A percentile compares a stretch with the other conserved stretches of the same genome.
These are phyloP conservation scores for Protonibea diacanthus DNA, from an alignment of 2,797 vertebrate genomes.

Conservation along the genomic window DNA sequence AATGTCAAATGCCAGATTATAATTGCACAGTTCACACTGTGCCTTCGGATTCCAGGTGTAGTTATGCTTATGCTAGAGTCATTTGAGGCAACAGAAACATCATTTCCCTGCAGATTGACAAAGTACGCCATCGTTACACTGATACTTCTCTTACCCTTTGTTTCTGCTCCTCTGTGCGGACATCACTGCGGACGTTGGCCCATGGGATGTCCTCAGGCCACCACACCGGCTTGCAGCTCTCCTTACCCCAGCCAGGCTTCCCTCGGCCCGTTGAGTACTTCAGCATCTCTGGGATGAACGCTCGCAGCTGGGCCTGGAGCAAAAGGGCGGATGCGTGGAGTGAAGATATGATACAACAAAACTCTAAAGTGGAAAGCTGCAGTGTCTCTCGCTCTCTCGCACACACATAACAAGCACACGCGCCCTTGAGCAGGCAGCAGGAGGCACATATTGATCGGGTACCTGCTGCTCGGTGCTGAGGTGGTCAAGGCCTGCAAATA, in stretches of 20 bases:
- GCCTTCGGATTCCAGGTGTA: neutral
- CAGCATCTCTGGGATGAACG: constrained; percentile 99
- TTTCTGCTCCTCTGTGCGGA: constrained; percentile 98
- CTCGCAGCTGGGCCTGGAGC: constrained; percentile 94
- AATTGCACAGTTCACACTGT: neutral
- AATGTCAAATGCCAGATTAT: neutral
- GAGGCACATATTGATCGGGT: constrained; percentile 70
- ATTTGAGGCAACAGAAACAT: neutral
- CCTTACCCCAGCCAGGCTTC: constrained; percentile 99
- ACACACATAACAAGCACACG: constrained; percentile 4
- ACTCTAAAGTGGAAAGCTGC: constrained; percentile 25
- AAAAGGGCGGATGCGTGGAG: neutral
- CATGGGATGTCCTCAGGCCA: constrained; percentile 99
- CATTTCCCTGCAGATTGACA: neutral
- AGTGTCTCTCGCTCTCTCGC: constrained; percentile 19
- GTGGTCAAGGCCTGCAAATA: constrained; percentile 70
- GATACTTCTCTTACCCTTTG: constrained; percentile 87
- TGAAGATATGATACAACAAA: constrained; percentile 9
- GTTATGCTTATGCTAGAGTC: neutral
- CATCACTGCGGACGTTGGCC: constrained; percentile 98
- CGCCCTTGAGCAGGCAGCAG: constrained; percentile 69
- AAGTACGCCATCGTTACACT: neutral
- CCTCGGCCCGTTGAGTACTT: constrained; percentile 98
- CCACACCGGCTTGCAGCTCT: constrained; percentile 98
- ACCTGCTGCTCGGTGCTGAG: constrained; percentile 62